Percentiles rank a stretch among this genome's conserved stretches.
Conservation (phyloP, 2,113 vertebrate species). For the Verasper variegatus region DNA sequence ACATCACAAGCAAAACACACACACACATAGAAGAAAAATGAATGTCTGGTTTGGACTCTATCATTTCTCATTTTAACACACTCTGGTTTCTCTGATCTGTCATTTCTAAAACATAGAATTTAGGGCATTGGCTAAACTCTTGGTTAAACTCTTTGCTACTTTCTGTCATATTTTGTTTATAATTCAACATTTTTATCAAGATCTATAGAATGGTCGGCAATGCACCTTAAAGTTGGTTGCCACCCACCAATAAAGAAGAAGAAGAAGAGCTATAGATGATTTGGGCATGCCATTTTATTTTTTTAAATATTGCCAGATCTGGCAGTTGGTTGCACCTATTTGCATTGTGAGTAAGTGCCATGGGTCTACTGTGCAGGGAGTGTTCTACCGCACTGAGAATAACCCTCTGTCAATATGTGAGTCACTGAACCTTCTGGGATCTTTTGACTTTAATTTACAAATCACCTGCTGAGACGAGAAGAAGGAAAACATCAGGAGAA, state of each 20-base stretch:
- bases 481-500: not conserved
- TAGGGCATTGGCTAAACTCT: not conserved
- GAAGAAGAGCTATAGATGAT: not conserved
- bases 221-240: not conserved
- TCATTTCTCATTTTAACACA: conserved; percentile 31
- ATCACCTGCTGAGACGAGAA: conserved; percentile 25
- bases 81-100: conserved; percentile 16
- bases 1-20: not conserved
- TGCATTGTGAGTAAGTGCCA: conserved; percentile 33
- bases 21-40: too few relatives aligned
- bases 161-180: not conserved
- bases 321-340: conserved; percentile 25
- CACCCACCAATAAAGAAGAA: too few relatives aligned
- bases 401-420: conserved; percentile 46
- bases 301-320: not conserved
- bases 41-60: not conserved
- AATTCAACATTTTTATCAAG: not conserved
- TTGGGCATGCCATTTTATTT: not conserved
- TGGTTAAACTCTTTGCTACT: not conserved
- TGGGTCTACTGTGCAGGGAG: conserved; percentile 38
- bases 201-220: not conserved
- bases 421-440: conserved; percentile 51
- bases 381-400: conserved; percentile 24
- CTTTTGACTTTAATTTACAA: conserved; percentile 41
- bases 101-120: conserved; percentile 18